A percentile compares a stretch with the other conserved stretches of the same genome.
These are phyloP conservation scores for Halocynthia aurantium DNA, from an alignment of 23 tunicate genomes.

Conservation along the genomic window DNA sequence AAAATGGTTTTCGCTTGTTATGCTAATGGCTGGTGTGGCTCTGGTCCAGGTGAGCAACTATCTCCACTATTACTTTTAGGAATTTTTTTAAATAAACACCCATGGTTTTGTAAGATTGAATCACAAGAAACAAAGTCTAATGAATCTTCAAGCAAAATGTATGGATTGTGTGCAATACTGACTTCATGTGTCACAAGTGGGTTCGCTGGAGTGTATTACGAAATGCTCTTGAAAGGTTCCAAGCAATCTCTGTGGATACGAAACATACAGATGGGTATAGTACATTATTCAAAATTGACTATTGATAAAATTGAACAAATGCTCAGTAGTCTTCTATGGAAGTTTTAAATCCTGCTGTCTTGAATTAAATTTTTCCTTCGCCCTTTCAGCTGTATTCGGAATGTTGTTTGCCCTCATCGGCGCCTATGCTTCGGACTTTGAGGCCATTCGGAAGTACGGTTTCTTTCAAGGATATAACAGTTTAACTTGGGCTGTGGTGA, in stretches of 20 bases:
- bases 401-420: conserved; percentile 38
- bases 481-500: conserved; percentile 32
- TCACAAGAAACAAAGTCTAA: too few relatives aligned
- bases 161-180: conserved; percentile 39
- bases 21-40: conserved; percentile 73
- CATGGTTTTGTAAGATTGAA: too few relatives aligned
- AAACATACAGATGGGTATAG: conserved; percentile 75
- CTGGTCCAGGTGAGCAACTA: conserved; percentile 47
- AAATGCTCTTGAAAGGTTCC: conserved; percentile 49
- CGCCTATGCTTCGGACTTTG: conserved; percentile 15
- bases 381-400: conserved; percentile 43
- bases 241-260: conserved; percentile 53
- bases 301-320: too few relatives aligned
- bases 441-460: conserved; percentile 32
- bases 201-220: conserved; percentile 91
- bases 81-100: background rate
- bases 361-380: background rate
- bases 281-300: background rate
- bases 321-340: too few relatives aligned
- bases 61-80: background rate
- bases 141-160: background rate
- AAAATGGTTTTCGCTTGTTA: conserved; percentile 71
- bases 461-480: conserved; percentile 63
- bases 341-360: background rate
- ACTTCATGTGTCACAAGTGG: conserved; percentile 61